These are phyloP conservation scores for Arctocebus calabarensis DNA, from an alignment of 2,797 vertebrate species.

Conservation along the genomic window DNA sequence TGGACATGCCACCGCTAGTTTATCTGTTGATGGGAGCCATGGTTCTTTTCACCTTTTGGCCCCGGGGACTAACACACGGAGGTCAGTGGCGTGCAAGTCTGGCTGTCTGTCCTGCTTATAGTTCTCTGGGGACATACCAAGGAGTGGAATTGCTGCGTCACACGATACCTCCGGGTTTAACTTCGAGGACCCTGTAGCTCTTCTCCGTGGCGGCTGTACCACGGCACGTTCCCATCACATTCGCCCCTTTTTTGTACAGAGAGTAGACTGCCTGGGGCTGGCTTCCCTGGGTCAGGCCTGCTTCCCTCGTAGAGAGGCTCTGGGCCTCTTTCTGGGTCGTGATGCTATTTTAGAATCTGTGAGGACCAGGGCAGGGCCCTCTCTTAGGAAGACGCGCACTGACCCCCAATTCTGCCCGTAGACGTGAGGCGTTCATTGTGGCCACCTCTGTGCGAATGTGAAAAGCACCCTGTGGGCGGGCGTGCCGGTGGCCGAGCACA, in stretches of 20 bases:
- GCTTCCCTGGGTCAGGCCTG: background rate
- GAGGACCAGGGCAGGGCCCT: background rate
- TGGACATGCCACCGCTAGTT: accelerated
- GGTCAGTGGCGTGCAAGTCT: accelerated
- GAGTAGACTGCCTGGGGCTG: no score
- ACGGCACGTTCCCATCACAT: accelerated
- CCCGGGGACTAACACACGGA: accelerated
- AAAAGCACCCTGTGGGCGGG: background rate
- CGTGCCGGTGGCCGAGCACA: background rate
- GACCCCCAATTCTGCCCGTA: background rate
- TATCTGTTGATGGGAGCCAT: accelerated
- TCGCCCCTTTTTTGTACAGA: accelerated
- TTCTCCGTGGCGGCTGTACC: background rate
- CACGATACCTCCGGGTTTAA: background rate
- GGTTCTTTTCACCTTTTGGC: accelerated
- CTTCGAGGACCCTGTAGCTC: background rate
- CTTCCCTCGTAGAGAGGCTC: background rate
- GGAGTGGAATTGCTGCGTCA: background rate
- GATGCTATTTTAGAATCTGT: background rate
- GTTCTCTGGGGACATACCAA: background rate
- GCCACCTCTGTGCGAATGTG: background rate
- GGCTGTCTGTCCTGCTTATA: accelerated
- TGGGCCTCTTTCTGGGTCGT: background rate
- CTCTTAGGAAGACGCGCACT: background rate
- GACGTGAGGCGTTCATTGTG: background rate